These are phyloP conservation scores for Ischnus inquisitorius DNA, from an alignment of 2,888 invertebrate species.

Conservation along the genomic window DNA sequence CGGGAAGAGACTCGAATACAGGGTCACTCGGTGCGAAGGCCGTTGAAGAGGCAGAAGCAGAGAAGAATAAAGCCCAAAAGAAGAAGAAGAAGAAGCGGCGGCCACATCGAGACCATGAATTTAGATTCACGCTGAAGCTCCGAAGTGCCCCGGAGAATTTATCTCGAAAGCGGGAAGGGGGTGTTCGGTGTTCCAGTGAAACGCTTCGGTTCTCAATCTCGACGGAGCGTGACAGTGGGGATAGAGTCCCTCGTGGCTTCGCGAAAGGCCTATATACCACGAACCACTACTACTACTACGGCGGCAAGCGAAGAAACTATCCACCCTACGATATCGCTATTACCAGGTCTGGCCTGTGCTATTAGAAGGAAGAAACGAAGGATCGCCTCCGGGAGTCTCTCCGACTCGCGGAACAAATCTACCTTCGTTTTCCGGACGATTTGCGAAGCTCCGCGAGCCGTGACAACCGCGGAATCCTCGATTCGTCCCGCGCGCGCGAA, in stretches of 20 bases:
- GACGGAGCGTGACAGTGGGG: constrained; percentile 63
- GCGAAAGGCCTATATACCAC: constrained; percentile 14
- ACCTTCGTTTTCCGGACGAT: constrained; percentile 71
- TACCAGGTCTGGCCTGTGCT: constrained; percentile 23
- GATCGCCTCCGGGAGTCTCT: constrained; percentile 37
- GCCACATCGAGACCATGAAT: constrained; percentile 45
- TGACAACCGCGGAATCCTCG: constrained; percentile 70
- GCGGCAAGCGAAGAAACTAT: too few species aligned
- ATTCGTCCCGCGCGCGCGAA: constrained; percentile 63
- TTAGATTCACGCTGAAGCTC: constrained; percentile 49
- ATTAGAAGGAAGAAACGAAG: constrained; percentile 24
- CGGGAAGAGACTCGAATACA: constrained; percentile 18
- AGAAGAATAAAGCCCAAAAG: constrained; percentile 8
- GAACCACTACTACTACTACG: background rate
- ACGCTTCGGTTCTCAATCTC: constrained; percentile 64
- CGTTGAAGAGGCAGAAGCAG: constrained; percentile 9
- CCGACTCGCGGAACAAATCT: constrained; percentile 66
- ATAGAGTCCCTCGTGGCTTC: constrained; percentile 45
- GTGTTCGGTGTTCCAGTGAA: constrained; percentile 60
- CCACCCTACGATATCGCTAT: background rate
- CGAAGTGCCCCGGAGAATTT: constrained; percentile 42
- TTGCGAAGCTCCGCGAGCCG: constrained; percentile 70
- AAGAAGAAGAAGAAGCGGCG: constrained; percentile 18
- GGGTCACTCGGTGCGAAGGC: constrained; percentile 27
- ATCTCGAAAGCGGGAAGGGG: background rate